Conservation (phyloP, 2,113 vertebrate genomes). For the Dasyornis broadbenti region DNA sequence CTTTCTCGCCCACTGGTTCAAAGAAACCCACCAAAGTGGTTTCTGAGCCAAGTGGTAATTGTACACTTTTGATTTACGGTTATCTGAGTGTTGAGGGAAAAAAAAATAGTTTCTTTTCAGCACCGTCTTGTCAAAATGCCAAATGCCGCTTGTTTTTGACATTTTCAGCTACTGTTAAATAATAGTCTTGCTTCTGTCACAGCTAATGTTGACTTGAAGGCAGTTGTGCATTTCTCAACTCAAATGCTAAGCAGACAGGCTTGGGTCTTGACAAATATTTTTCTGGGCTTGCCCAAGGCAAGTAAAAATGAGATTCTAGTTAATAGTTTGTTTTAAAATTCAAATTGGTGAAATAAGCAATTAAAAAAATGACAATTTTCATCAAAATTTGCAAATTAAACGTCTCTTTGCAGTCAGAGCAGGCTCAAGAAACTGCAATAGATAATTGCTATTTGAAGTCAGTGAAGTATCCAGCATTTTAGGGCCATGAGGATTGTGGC, state of each 20-base stretch:
- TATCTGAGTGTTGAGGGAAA: background rate
- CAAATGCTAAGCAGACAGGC: constrained; percentile 59
- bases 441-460: constrained; percentile 63
- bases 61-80: constrained; percentile 53
- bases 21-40: background rate
- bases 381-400: constrained; percentile 62
- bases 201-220: constrained; percentile 74
- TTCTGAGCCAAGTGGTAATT: constrained; percentile 38
- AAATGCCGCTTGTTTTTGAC: constrained; percentile 73
- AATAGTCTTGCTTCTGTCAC: constrained; percentile 76
- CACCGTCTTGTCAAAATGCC: constrained; percentile 67
- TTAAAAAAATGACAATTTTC: constrained; percentile 68
- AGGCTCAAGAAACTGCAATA: constrained; percentile 35
- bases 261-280: constrained; percentile 67
- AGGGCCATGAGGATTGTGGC: constrained; percentile 28
- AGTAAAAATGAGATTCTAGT: constrained; percentile 58
- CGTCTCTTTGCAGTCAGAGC: constrained; percentile 37
- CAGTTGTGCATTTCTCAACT: constrained; percentile 72
- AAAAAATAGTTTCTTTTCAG: constrained; percentile 59
- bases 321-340: constrained; percentile 63
- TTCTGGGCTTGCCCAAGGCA: constrained; percentile 65
- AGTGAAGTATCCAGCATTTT: constrained; percentile 57
- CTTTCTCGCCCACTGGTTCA: background rate
- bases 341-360: constrained; percentile 54
- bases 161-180: constrained; percentile 74